Evolutionary conservation across 2,113 vertebrate genomes (phyloP).

Genomic region (Stegostoma tigrinum): DNA sequence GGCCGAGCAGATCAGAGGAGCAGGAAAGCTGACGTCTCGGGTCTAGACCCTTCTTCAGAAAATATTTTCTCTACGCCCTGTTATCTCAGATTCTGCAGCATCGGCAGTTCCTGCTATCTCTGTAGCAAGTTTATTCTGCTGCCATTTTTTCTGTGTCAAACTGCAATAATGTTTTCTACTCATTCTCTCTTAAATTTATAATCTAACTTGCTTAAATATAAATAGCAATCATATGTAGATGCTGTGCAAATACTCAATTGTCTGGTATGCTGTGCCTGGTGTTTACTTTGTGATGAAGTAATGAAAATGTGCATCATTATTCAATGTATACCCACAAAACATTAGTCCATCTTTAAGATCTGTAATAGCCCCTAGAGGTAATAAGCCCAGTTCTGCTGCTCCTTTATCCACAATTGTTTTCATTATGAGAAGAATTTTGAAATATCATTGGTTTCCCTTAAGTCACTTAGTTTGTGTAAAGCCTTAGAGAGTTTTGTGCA

Average conservation of each 20-base stretch:
- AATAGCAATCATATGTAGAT: not conserved
- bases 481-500: not conserved
- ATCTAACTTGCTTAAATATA: not conserved
- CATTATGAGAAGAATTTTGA: not conserved
- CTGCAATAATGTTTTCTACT: not conserved
- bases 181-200: not conserved
- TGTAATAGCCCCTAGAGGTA: not conserved
- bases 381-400: not conserved
- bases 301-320: constrained; percentile 7
- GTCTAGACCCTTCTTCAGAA: too few species aligned
- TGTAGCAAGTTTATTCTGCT: not conserved
- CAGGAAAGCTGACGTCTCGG: too few species aligned
- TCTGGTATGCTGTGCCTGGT: not conserved
- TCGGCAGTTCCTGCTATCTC: too few species aligned
- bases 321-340: not conserved
- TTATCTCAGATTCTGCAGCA: too few species aligned
- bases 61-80: too few species aligned
- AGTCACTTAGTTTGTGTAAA: not conserved
- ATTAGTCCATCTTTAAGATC: not conserved
- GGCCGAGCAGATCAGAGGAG: too few species aligned
- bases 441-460: not conserved
- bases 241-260: not conserved
- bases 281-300: not conserved
- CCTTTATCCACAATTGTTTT: not conserved
- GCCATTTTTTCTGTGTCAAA: not conserved